Base-by-base conservation (phyloP, 2,888 invertebrate species). In the Pammene fasciana region DNA sequence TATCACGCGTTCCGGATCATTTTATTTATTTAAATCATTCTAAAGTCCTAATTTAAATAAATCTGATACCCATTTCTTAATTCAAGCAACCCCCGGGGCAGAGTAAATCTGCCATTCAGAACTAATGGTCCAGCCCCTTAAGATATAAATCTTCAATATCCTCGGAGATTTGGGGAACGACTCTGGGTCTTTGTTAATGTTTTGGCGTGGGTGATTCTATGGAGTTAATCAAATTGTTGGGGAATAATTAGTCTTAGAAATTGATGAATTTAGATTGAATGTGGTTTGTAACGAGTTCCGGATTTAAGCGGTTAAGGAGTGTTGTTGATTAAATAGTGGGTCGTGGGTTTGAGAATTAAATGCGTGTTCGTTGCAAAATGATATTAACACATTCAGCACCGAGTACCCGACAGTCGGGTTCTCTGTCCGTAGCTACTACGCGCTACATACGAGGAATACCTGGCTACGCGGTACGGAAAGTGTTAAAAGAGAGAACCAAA, bases 121-220 rank as follows among this genome's bases (percentile, higher is more conserved):
- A 71, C 72, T 72, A 72, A 72, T 72, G 72, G 72, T 68, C 66
- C 41, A 65, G 70, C 46, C 67, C 72, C 72, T 71, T 64, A 67
- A 71, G 71, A 73, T 71, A 73, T 73, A 73, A 73, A 73, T 71
- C 72, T 71, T 73, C 71, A 71, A 73, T 73, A 73, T 73, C 70
- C 72, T 70, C 48, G 36, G 72, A 68, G 72, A 71, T 66, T 71
- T 57, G 57, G 65, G 41, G 62, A 65, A 60, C 56, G 54, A 60
- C 68, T 61, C 46, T 16, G 57, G 60, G 60, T 43, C 72, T 36
- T 56, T 72, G 72, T 71, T 72, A 72, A 72, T 72, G 70, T 72
- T 72, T 68, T 65, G 67, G 60, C 38, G 18, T 36, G 65, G 54
- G 60, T 56, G 60, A 55, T 50, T 70, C 66, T 48, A 59, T 50